Evolutionary conservation across 2,888 invertebrate genomes (phyloP), one percentile per base, ranked within the genome.

Genomic region (Scaptomyza reducta): DNA sequence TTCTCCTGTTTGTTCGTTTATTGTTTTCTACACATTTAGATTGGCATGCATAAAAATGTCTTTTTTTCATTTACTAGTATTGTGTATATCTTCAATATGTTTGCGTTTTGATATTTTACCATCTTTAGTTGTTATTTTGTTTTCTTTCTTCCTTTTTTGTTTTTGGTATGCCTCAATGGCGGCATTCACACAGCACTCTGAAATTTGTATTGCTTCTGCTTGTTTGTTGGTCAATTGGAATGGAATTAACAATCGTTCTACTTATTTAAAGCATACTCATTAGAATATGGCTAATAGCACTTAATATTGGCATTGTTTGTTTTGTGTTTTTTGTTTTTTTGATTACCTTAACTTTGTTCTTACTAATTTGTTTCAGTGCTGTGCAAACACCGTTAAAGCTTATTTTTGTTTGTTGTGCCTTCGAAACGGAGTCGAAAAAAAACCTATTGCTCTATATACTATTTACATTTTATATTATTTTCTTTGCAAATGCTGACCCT

Each of bases 11-110:
- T 29, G 1, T 1, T 27, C 27, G 27, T 9, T 31, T 81, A 62
- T 77, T 71, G 76, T 77, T 66, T 84, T 75, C 82, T 82, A 82
- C 82, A 82, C 82, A 82, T 80, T 83, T 83, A 82, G 82, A 82
- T 82, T 86, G 82, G 86, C 82, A 82, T 82, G 82, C 82, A 86
- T 79, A 86, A 83, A 83, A 86, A 71, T 74, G 69, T 69, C 57
- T 63, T 62, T 64, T 72, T 38, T 7, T 38, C 40, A 31, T 16
- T 40, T 40, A 40, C 40, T 40, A 40, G 16, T 40, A 67, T 45
- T 13, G 46, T 29, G 46, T 29, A 64, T 81, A 61, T 60, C 42
- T 62, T 70, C 53, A 70, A 67, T 77, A 54, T 63, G 35, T 58
- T 61, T 61, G 56, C 54, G 3, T 54, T 70, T 66, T 74, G 64